Conservation (phyloP, 2,113 vertebrate species). For the Sceloporus undulatus region DNA sequence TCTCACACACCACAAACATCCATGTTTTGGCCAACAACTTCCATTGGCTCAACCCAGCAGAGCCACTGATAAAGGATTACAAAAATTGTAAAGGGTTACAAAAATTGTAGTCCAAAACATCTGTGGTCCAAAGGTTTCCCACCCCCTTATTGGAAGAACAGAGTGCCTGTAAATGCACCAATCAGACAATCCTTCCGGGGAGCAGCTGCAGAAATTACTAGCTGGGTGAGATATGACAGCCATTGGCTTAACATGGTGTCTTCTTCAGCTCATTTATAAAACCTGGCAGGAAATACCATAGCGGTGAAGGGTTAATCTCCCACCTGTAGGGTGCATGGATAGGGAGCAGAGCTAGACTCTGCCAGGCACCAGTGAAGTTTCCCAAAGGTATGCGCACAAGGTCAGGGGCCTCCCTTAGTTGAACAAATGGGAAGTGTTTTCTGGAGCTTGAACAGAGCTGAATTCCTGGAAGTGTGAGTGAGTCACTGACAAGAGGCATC, state of each 20-base stretch:
- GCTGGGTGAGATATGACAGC: conserved; percentile 43
- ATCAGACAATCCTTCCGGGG: background rate
- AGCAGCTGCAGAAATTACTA: conserved; percentile 14
- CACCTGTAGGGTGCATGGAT: conserved; percentile 36
- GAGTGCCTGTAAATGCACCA: background rate
- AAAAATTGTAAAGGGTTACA: background rate
- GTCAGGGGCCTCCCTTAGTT: conserved; percentile 54
- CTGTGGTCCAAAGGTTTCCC: background rate
- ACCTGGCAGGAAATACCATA: conserved; percentile 38
- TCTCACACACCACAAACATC: background rate
- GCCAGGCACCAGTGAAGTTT: conserved; percentile 4
- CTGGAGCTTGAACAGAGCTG: conserved; percentile 40
- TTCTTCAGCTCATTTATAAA: background rate
- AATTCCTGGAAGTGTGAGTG: conserved; percentile 54
- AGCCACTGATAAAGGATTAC: background rate
- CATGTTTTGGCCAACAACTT: background rate
- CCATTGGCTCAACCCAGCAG: background rate
- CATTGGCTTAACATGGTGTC: conserved; percentile 41
- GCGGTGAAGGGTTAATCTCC: conserved; percentile 57
- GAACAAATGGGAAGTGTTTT: conserved; percentile 62
- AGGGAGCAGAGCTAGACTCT: conserved; percentile 39
- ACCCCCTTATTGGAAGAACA: background rate
- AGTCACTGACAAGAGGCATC: conserved; percentile 40
- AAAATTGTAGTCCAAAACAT: background rate
- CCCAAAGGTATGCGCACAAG: conserved; percentile 31